Base-by-base conservation (phyloP, 2,888 invertebrate genomes). In the Lasiommata megera region DNA sequence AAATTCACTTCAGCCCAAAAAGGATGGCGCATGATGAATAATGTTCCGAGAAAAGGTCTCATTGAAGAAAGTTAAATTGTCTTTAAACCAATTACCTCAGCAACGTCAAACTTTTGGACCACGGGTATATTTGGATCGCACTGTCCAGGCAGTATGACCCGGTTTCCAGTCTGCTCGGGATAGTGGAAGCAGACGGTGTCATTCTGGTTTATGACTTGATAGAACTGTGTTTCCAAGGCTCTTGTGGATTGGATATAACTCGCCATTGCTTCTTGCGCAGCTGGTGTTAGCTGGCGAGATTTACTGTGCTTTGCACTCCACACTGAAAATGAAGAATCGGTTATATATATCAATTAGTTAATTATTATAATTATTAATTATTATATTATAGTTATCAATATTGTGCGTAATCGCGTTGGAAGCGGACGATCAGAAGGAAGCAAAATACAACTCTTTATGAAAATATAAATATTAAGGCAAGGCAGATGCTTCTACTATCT, bases 291-390 rank as follows among this genome's bases (percentile, higher is more conserved):
- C 1, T 57, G 40, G 0, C 80, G 76, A 0, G 72, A 18, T 47
- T 76, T 82, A 67, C 87, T 87, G 67, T 85, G 80, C 63, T 84
- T 84, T 1, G 83, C 84, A 61, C 88, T 88, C 88, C 88, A 88
- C 48, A 88, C 88, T 88, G 69, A 6, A 67, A 74, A 58, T 16
- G 58, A 18, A 14, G 12, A 17, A 52, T 34, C 6, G 1, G 1
- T 16, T 17, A 11, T 40, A 51, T n/a, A n/a, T n/a, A n/a, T n/a
- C n/a, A n/a, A n/a, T n/a, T n/a, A n/a, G n/a, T n/a, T n/a, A 12
- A 23, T 23, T 23, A 23, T 23, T 23, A 23, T 23, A n/a, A n/a
- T n/a, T n/a, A n/a, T n/a, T n/a, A n/a, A n/a, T n/a, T n/a, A n/a
- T n/a, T n/a, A n/a, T n/a, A n/a, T n/a, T n/a, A n/a, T n/a, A n/a